These are phyloP conservation scores for Esperia sulphurella DNA, from an alignment of 2,888 invertebrate genomes.

Conservation along the genomic window DNA sequence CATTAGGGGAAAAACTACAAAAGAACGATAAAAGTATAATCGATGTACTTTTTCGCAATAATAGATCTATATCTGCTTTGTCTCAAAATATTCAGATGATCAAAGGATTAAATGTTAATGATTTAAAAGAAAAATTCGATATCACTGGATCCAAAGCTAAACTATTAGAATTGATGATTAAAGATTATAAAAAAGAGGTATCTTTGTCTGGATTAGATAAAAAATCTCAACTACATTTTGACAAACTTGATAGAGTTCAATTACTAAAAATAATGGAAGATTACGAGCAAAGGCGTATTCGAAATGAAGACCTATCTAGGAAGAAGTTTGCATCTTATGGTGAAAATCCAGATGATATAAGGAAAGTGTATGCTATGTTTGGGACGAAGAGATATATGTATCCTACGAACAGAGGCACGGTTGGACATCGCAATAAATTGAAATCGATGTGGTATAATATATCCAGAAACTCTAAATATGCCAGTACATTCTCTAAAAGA, in stretches of 20 bases:
- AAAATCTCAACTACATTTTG: background rate
- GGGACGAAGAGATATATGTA: background rate
- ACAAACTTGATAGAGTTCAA: background rate
- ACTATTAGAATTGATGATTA: conserved; percentile 19
- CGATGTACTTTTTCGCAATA: background rate
- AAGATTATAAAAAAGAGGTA: conserved; percentile 22
- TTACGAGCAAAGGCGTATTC: background rate
- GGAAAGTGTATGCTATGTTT: background rate
- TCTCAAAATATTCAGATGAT: conserved; percentile 28
- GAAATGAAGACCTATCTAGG: background rate
- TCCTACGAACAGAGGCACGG: too few species aligned
- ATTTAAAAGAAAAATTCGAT: conserved; percentile 23
- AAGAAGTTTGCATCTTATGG: conserved; percentile 2
- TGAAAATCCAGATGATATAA: conserved; percentile 3
- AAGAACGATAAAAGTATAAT: background rate
- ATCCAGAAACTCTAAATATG: too few species aligned
- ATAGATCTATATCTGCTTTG: conserved; percentile 3
- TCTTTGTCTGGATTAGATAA: conserved; percentile 11
- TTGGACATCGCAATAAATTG: too few species aligned
- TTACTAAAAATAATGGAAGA: background rate
- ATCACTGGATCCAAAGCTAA: conserved; percentile 16
- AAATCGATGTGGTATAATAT: too few species aligned
- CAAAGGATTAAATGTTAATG: conserved; percentile 18
- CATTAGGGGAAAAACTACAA: background rate
- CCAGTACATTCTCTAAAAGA: too few species aligned